Base-by-base conservation (phyloP, 2,888 invertebrate species). In the Euzophera pinguis region DNA sequence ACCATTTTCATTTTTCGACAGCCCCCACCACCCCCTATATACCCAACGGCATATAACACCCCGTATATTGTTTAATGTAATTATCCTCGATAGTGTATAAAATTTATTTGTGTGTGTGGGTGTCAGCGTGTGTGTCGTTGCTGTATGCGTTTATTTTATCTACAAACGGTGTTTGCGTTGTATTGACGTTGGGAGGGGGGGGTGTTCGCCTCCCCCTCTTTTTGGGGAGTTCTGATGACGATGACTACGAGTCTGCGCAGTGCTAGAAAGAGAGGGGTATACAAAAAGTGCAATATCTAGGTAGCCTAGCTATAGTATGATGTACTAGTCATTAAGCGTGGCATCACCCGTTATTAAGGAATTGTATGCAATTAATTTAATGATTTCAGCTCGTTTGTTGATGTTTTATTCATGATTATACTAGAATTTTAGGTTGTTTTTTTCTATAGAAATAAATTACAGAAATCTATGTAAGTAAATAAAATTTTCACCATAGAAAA, bases 1-100 rank as follows among this genome's bases (percentile, higher is more conserved):
- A 74, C 69, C 66, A 72, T 75, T 73, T 60, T 62, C 61, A 69
- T 75, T 77, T 80, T 78, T 70, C 69, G 62, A 51, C 55, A 50
- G 59, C 62, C 57, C 62, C 60, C 14, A 7, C 13, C 57, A 29
- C 49, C 53, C 59, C 50, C 57, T 54, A 55, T 64, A 63, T 64
- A 63, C 53, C 39, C 16, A 37, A 58, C 41, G 4, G 34, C 34
- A 58, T 35, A 50, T 50, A 39, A 47, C 58, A 32, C 58, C 39
- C 42, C 38, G 69, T 70, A 73, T 73, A 75, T 71, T 69, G 68
- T 63, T 75, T 81, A 84, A 85, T 83, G 84, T 84, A 88, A 89
- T 87, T 86, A 89, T 77, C 73, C 70, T 75, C 77, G 80, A 86
- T 84, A 87, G 84, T 83, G 83, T 84, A 82, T 82, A 84, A 84